phyloP scores from a whole-genome alignment of 2,797 vertebrate genomes.

The Selene dorsalis region DNA sequence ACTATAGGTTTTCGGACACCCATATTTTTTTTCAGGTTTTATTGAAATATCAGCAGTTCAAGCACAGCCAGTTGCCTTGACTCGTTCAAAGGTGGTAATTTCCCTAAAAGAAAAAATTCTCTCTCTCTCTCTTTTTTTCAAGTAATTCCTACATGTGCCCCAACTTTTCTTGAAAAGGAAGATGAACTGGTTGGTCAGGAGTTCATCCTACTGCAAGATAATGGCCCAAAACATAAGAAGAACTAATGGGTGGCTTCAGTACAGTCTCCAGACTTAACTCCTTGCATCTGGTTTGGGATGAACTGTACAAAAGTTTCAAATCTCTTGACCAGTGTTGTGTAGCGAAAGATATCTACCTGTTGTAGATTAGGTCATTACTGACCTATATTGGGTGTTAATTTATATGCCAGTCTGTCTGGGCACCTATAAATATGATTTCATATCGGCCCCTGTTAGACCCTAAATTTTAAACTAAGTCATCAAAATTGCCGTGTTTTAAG shows the following conservation, averaged over 20 bases:
- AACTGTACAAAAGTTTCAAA: not conserved
- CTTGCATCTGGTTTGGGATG: not conserved
- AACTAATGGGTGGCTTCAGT: too few relatives aligned
- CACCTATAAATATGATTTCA: slow-evolving; percentile 47
- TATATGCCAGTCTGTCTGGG: slow-evolving; percentile 26
- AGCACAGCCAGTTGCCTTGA: too few relatives aligned
- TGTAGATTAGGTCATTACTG: slow-evolving; percentile 37
- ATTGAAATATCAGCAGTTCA: not conserved
- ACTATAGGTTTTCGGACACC: not conserved
- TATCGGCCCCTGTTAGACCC: slow-evolving; percentile 24
- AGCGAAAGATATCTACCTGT: slow-evolving; percentile 27
- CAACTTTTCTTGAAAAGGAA: not conserved
- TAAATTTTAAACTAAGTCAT: slow-evolving; percentile 49
- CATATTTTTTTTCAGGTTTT: not conserved
- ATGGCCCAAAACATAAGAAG: too few relatives aligned
- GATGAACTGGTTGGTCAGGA: too few relatives aligned
- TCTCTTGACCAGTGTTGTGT: not conserved
- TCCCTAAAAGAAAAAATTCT: too few relatives aligned
- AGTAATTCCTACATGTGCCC: not conserved
- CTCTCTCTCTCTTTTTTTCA: too few relatives aligned
- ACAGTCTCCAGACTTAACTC: not conserved
- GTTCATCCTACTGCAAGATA: too few relatives aligned
- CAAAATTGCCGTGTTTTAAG: slow-evolving; percentile 27
- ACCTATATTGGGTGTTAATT: slow-evolving; percentile 37
- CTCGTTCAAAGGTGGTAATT: not conserved